These are phyloP conservation scores for Agelastica alni DNA, from an alignment of 2,888 invertebrate genomes.

Conservation along the genomic window DNA sequence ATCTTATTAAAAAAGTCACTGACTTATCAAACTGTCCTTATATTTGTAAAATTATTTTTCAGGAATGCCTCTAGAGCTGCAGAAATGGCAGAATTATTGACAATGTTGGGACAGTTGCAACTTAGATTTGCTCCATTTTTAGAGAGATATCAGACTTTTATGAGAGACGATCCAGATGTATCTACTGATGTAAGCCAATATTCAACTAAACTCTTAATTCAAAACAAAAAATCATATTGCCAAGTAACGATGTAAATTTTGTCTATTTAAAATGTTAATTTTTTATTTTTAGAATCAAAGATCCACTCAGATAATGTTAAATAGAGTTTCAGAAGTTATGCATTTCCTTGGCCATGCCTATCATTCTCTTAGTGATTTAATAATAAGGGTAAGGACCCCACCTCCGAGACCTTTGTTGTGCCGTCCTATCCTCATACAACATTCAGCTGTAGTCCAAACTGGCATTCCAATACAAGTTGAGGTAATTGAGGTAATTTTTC, in stretches of 20 bases:
- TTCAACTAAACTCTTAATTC: no score
- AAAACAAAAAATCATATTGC: no score
- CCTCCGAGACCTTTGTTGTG: conserved; percentile 73
- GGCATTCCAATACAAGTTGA: conserved; percentile 69
- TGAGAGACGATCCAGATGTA: conserved; percentile 65
- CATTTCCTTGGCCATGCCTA: conserved; percentile 88
- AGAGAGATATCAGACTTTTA: conserved; percentile 65
- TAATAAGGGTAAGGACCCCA: conserved; percentile 69
- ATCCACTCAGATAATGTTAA: conserved; percentile 69
- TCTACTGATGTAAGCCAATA: conserved; percentile 41
- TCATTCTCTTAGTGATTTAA: conserved; percentile 87
- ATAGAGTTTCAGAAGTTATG: conserved; percentile 76
- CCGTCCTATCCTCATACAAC: conserved; percentile 73
- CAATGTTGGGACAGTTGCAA: conserved; percentile 61
- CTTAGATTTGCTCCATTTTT: conserved; percentile 69
- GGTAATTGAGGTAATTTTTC: conserved; percentile 44
- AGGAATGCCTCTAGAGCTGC: conserved; percentile 56
- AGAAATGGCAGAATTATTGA: conserved; percentile 63
- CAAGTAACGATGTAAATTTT: no score
- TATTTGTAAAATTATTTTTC: conserved; percentile 2
- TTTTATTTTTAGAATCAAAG: conserved; percentile 54
- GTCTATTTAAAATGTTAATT: no score
- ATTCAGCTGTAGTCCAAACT: conserved; percentile 67
- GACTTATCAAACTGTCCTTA: no score
- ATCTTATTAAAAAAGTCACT: no score